phyloP scores from a whole-genome alignment of 2,888 invertebrate species.

The Cyrtodaria siliqua region DNA sequence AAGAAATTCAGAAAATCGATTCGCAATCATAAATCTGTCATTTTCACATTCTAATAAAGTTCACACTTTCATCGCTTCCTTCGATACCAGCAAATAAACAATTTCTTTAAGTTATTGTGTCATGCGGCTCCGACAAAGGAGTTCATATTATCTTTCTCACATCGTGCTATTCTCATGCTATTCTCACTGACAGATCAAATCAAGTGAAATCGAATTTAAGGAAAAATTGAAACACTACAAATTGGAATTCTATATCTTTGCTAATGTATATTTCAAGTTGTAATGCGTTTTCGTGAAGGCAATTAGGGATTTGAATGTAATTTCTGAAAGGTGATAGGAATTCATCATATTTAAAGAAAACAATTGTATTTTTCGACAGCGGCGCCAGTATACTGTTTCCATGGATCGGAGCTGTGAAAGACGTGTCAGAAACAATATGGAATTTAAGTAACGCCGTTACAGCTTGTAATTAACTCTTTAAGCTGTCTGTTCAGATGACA shows the following conservation, averaged over 20 bases:
- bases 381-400: constrained; percentile 40
- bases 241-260: constrained; percentile 27
- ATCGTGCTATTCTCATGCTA: constrained; percentile 9
- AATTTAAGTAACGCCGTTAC: neutral
- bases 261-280: constrained; percentile 20
- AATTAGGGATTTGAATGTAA: constrained; percentile 38
- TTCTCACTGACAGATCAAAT: constrained; percentile 24
- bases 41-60: neutral
- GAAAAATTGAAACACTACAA: constrained; percentile 27
- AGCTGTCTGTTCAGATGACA: no score
- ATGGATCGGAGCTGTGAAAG: constrained; percentile 28
- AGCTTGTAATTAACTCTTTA: no score
- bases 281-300: constrained; percentile 33
- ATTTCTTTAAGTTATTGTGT: constrained; percentile 18
- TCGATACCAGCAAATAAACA: constrained; percentile 2
- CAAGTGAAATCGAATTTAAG: constrained; percentile 25
- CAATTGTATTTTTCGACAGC: constrained; percentile 36
- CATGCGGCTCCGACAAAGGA: constrained; percentile 23
- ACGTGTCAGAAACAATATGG: constrained; percentile 34
- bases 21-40: constrained; percentile 20
- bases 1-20: no score
- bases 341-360: constrained; percentile 32
- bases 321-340: constrained; percentile 46
- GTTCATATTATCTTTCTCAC: constrained; percentile 21
- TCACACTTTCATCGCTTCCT: no score